A percentile compares a stretch with the other conserved stretches of the same genome.
These are phyloP conservation scores for Girardia tigrina DNA, from an alignment of 2,888 invertebrate species.

Conservation along the genomic window DNA sequence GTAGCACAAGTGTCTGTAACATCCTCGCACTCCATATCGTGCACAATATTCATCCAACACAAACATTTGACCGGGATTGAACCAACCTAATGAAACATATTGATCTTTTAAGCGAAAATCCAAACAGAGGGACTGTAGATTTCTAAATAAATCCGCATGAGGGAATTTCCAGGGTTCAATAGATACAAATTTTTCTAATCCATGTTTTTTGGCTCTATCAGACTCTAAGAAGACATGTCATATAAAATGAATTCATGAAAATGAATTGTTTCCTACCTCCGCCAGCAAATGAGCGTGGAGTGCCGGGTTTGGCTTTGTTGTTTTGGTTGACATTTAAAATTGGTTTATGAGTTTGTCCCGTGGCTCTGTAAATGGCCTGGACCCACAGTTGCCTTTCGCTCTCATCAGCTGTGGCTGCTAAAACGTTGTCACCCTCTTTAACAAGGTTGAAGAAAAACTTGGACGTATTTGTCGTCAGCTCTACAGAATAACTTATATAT, in stretches of 20 bases:
- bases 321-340: conserved; percentile 68
- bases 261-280: background rate
- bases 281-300: background rate
- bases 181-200: conserved; percentile 96
- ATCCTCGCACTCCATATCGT: conserved; percentile 85
- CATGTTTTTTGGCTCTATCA: conserved; percentile 82
- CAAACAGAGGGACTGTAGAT: conserved; percentile 75
- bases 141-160: conserved; percentile 78
- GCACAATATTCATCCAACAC: conserved; percentile 83
- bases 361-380: conserved; percentile 96
- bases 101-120: conserved; percentile 90
- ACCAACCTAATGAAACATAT: conserved; percentile 98
- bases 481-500: too few species aligned
- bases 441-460: conserved; percentile 95
- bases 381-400: conserved; percentile 97
- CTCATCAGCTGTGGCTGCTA: conserved; percentile 59
- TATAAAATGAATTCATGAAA: conserved; percentile 25
- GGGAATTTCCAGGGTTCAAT: conserved; percentile 96
- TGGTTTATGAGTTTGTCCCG: conserved; percentile 96
- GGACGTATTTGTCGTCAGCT: conserved; percentile 30
- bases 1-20: conserved; percentile 87
- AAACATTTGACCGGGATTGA: conserved; percentile 95
- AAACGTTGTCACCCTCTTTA: conserved; percentile 87
- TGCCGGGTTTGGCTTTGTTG: conserved; percentile 57
- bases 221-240: conserved; percentile 57